Percentiles rank a stretch among this genome's conserved stretches.
These are phyloP conservation scores for Paguma larvata DNA, from an alignment of 2,797 vertebrate species.

Conservation along the genomic window DNA sequence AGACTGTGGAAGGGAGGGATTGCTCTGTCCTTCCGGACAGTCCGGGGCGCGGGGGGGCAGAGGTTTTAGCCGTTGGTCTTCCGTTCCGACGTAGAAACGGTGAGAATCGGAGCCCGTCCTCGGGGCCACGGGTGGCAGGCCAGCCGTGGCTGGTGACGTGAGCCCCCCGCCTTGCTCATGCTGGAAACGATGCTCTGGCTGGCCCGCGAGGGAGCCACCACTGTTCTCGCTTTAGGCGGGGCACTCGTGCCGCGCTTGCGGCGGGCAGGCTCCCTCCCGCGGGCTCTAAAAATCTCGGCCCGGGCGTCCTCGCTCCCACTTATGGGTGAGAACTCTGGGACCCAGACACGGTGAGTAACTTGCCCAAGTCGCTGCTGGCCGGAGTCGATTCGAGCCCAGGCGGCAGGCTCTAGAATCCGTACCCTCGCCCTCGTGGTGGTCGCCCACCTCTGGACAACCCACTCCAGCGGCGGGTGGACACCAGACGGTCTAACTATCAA, in stretches of 20 bases:
- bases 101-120: fast-evolving
- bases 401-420: background rate
- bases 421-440: fast-evolving
- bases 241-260: background rate
- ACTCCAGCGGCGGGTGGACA: fast-evolving
- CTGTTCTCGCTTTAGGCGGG: background rate
- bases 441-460: background rate
- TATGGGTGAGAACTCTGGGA: background rate
- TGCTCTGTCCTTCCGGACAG: fast-evolving
- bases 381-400: background rate
- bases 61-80: background rate
- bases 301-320: background rate
- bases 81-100: background rate
- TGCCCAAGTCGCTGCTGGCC: background rate
- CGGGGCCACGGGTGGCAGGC: background rate
- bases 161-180: slow-evolving; percentile 7
- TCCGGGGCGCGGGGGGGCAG: fast-evolving
- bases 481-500: fast-evolving
- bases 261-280: background rate
- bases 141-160: background rate
- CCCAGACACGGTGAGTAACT: background rate
- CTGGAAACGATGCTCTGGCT: background rate
- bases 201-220: background rate
- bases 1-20: fast-evolving
- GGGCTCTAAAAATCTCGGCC: background rate